Evolutionary conservation across 2,113 vertebrate genomes (phyloP).

Genomic region (Physeter macrocephalus): DNA sequence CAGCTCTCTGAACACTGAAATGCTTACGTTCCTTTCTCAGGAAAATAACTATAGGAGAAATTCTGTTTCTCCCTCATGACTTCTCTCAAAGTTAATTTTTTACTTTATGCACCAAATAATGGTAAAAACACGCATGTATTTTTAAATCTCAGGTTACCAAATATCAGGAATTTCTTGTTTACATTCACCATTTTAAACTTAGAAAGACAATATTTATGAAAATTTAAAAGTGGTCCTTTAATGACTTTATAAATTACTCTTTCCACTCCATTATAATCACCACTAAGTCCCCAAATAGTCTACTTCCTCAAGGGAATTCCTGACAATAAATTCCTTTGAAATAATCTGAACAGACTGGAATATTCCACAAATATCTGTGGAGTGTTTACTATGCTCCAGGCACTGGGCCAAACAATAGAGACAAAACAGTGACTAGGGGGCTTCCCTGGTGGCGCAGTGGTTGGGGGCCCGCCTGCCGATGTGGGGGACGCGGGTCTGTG

Average conservation of each 20-base stretch:
- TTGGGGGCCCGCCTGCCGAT: too few species aligned
- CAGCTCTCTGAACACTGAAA: neutral
- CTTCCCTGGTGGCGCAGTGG: too few species aligned
- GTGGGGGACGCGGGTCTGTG: too few species aligned
- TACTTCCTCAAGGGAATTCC: neutral
- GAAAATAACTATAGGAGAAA: neutral
- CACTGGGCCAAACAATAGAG: neutral
- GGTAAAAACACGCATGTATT: neutral
- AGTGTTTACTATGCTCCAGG: neutral
- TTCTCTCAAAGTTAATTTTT: constrained; percentile 14
- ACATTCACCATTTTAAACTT: neutral
- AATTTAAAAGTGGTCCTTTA: neutral
- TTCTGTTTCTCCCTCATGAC: neutral
- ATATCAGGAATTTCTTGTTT: neutral
- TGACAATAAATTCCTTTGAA: neutral
- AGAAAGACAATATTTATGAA: neutral
- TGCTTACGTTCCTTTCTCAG: neutral
- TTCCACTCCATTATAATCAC: neutral
- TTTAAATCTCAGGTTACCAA: neutral
- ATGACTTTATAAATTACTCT: neutral
- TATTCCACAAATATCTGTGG: neutral
- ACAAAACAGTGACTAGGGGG: neutral
- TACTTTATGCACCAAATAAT: neutral
- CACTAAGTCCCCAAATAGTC: neutral
- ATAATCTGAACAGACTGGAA: neutral